Conservation (phyloP, 2,113 vertebrate genomes). For the Miniopterus natalensis region DNA sequence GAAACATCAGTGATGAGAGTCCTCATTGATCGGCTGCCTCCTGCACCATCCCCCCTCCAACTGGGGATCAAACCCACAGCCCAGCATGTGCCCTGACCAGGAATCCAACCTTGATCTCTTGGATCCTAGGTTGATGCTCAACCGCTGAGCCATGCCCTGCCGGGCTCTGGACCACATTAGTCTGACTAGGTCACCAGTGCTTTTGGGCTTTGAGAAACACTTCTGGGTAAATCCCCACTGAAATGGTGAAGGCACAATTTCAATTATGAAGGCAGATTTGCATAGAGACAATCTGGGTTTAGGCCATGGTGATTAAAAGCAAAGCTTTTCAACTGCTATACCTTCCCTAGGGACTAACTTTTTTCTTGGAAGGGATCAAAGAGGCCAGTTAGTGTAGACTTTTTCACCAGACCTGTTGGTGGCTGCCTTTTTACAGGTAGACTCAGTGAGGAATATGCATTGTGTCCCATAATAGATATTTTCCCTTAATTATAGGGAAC, state of each 20-base stretch:
- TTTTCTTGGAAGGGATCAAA: constrained; percentile 23
- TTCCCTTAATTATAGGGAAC: not conserved
- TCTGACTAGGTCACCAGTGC: not conserved
- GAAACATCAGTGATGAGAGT: too few species aligned
- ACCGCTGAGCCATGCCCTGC: too few species aligned
- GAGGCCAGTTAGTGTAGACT: not conserved
- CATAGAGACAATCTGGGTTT: constrained; percentile 54
- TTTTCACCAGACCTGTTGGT: not conserved
- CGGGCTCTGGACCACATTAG: constrained; percentile 27
- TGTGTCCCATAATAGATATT: not conserved
- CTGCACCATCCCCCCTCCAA: too few species aligned
- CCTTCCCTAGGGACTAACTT: not conserved
- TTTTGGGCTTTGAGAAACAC: constrained; percentile 7
- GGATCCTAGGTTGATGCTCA: too few species aligned
- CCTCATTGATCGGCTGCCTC: too few species aligned
- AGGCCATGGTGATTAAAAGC: constrained; percentile 29
- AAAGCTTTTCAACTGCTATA: constrained; percentile 58
- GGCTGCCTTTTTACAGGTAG: not conserved
- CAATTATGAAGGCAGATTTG: constrained; percentile 59
- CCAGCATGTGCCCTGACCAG: too few species aligned
- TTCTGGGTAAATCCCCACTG: constrained; percentile 9
- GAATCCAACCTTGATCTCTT: too few species aligned
- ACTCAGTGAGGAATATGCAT: not conserved
- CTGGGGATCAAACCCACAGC: too few species aligned
- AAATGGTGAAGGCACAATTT: constrained; percentile 61